Percentiles rank a stretch among this genome's conserved stretches.
Conservation (phyloP, 2,113 vertebrate genomes). For the Rattus norvegicus region DNA sequence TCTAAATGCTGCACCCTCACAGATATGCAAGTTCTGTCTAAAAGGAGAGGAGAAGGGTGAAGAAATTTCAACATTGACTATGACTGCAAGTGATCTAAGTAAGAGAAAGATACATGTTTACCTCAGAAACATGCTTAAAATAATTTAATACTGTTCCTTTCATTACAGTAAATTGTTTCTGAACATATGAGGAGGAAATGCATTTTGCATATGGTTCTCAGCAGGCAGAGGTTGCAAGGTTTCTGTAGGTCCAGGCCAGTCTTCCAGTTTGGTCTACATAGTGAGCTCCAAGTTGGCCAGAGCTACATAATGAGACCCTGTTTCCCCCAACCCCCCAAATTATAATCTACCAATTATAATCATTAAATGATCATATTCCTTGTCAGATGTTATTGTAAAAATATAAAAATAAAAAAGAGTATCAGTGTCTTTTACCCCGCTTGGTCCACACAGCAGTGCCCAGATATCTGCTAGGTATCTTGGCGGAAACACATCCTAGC, state of each 20-base stretch:
- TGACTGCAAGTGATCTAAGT: neutral
- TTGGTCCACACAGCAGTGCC: too few species aligned
- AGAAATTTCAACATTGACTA: neutral
- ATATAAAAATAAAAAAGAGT: too few species aligned
- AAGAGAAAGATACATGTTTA: neutral
- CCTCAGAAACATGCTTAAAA: neutral
- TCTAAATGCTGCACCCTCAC: too few species aligned
- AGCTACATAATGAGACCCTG: neutral
- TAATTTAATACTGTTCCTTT: neutral
- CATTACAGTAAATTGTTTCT: neutral
- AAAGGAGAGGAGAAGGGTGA: neutral
- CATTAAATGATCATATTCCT: slow-evolving; percentile 1
- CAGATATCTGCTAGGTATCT: too few species aligned
- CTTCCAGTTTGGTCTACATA: neutral
- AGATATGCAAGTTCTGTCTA: neutral
- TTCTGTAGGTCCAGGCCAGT: neutral
- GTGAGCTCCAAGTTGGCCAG: neutral
- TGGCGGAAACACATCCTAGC: too few species aligned
- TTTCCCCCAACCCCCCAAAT: neutral
- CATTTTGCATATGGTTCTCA: neutral
- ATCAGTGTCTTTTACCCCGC: too few species aligned
- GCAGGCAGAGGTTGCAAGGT: neutral
- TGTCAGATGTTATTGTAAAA: too few species aligned
- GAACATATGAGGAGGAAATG: neutral
- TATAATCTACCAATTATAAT: neutral